phyloP scores from a whole-genome alignment of 2,113 vertebrate genomes.

The Chionodraco myersi region DNA sequence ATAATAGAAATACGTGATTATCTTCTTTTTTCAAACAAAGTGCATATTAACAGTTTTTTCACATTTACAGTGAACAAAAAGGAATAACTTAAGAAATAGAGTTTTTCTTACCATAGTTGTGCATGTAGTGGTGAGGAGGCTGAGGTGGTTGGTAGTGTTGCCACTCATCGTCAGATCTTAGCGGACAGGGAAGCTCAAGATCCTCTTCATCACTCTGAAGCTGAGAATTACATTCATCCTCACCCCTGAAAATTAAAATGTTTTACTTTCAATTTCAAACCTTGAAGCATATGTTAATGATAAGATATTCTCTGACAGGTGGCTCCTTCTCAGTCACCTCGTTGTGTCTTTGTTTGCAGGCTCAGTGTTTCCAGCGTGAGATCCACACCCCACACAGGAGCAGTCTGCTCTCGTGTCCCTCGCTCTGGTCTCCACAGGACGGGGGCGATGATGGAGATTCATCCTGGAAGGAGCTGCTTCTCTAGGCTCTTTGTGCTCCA shows the following conservation, averaged over 20 bases:
- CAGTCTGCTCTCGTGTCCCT: not conserved
- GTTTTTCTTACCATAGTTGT: slow-evolving; percentile 47
- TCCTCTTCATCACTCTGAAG: slow-evolving; percentile 48
- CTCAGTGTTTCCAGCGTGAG: slow-evolving; percentile 1
- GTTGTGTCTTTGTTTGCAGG: slow-evolving; percentile 30
- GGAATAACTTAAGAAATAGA: no score
- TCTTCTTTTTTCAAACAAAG: not conserved
- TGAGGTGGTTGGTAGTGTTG: not conserved
- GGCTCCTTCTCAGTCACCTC: slow-evolving; percentile 27
- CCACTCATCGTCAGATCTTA: slow-evolving; percentile 68
- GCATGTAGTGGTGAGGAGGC: slow-evolving; percentile 11
- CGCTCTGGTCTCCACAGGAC: not conserved
- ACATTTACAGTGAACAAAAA: no score
- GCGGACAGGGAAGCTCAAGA: slow-evolving; percentile 66
- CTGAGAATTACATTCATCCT: slow-evolving; percentile 15
- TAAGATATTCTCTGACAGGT: not conserved
- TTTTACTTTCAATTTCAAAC: not conserved
- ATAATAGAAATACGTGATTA: not conserved
- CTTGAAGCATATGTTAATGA: not conserved
- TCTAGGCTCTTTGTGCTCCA: slow-evolving; percentile 5
- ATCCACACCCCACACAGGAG: slow-evolving; percentile 11
- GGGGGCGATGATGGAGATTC: not conserved
- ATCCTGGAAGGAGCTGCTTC: not conserved
- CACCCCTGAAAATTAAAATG: slow-evolving; percentile 34
- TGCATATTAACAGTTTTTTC: not conserved